Base-by-base conservation (phyloP, 2,888 invertebrate genomes). In the Lycaena phlaeas region DNA sequence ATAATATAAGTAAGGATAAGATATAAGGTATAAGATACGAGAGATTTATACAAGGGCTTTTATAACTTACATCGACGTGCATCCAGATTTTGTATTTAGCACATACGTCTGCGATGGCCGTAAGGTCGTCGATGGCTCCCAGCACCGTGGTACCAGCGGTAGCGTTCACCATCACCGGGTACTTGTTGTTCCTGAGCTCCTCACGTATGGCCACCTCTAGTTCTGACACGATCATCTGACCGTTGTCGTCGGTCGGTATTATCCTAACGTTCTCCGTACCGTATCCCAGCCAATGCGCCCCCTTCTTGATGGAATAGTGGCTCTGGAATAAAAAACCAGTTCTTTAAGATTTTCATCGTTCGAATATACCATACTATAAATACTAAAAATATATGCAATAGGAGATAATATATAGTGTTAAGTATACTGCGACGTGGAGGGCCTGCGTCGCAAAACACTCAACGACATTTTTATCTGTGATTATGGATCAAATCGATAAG, bases 251-350 rank as follows among this genome's bases (percentile, higher is more conserved):
- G 0, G 91, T 89, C 57, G 87, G 86, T 3, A 96, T 88, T 51
- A 84, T 63, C 22, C 88, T 71, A 15, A 88, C 66, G 51, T 91
- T 90, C 14, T 94, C 90, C 0, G 90, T 89, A 0, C 96, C 96
- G n/a, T 95, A 76, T 0, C 96, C 95, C 7, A 95, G 77, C 90
- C 93, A 93, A 53, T 93, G 89, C 0, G 92, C 92, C 4, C 91
- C 91, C 73, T 95, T 93, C 56, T 87, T 86, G 9, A 94, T 87
- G 1, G 95, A 95, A 61, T 95, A 96, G 66, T 96, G 96, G 26
- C 90, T 87, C 87, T 89, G 71, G 12, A 76, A 79, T n/a, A n/a
- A n/a, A n/a, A n/a, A n/a, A n/a, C n/a, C n/a, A n/a, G n/a, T n/a
- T n/a, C n/a, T n/a, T n/a, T n/a, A n/a, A n/a, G n/a, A n/a, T n/a